A percentile compares a stretch with the other conserved stretches of the same genome.
These are phyloP conservation scores for Psilopsiagon aymara DNA, from an alignment of 2,113 vertebrate species.

Conservation along the genomic window DNA sequence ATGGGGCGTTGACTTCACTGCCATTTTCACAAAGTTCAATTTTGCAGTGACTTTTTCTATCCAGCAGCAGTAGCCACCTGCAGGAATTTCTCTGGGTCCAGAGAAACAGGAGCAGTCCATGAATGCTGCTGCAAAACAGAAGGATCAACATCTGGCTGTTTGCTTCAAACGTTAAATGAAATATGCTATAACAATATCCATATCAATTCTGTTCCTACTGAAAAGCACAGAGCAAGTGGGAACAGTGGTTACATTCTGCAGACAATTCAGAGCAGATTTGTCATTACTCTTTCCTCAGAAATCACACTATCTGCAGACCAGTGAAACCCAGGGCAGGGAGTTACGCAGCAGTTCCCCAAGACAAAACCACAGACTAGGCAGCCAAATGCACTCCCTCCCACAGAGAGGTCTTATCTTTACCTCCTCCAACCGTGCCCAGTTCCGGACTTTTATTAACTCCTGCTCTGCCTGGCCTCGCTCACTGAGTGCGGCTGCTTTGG, in stretches of 20 bases:
- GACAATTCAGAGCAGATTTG: not conserved
- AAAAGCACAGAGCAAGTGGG: not conserved
- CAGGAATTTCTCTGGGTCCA: not conserved
- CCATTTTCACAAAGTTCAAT: not conserved
- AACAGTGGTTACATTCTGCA: not conserved
- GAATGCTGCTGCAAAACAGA: not conserved
- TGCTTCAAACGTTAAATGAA: not conserved
- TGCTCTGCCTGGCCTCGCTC: conserved; percentile 86
- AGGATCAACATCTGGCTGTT: not conserved
- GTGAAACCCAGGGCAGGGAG: not conserved
- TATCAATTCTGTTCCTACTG: not conserved
- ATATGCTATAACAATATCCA: not conserved
- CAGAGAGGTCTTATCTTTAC: conserved; percentile 64
- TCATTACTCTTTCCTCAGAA: not conserved
- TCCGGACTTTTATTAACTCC: conserved; percentile 81
- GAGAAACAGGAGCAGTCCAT: not conserved
- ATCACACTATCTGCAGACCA: not conserved
- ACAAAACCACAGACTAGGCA: not conserved
- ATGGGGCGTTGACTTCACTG: not conserved
- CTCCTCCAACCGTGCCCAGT: conserved; percentile 86
- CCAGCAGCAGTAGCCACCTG: not conserved
- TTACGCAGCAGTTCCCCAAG: not conserved
- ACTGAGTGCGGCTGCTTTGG: conserved; percentile 75
- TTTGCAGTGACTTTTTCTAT: not conserved
- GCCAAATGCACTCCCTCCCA: not conserved